Conservation (phyloP, 2,113 vertebrate genomes). For the Lepus americanus region DNA sequence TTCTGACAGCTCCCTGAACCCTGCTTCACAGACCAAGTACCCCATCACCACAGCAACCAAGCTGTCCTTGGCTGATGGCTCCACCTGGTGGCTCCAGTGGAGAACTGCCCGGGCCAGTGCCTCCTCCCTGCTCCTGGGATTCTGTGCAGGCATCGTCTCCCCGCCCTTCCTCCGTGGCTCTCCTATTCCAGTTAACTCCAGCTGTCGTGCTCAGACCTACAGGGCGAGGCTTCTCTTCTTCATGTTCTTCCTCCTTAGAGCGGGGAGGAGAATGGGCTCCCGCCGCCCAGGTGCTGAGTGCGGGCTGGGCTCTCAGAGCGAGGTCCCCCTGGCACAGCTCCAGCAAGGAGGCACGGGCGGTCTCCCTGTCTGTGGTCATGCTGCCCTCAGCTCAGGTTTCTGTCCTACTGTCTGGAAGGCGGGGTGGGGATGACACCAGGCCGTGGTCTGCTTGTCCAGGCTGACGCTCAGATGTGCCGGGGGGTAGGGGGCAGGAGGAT, state of each 20-base stretch:
- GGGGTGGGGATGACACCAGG: not conserved
- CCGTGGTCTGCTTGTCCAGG: not conserved
- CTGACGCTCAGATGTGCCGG: not conserved
- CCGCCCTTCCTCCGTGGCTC: not conserved
- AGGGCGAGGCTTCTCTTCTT: not conserved
- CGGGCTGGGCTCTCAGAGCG: not conserved
- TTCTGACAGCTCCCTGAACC: not conserved
- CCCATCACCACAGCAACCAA: not conserved
- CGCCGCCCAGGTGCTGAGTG: not conserved
- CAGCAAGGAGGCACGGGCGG: not conserved
- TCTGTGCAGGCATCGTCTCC: accelerated
- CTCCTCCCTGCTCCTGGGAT: not conserved
- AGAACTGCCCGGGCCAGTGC: not conserved
- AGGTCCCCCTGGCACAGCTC: not conserved
- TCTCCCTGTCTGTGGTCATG: not conserved
- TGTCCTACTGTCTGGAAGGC: not conserved
- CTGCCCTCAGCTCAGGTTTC: not conserved
- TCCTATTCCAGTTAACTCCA: not conserved
- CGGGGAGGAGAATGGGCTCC: not conserved
- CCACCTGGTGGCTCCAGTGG: not conserved
- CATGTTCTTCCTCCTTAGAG: not conserved
- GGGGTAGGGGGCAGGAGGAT: not conserved
- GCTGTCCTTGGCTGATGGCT: not conserved
- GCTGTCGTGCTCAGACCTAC: not conserved
- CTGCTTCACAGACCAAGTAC: not conserved